A percentile compares a stretch with the other conserved stretches of the same genome.
These are phyloP conservation scores for Caenorhabditis sinica DNA, from an alignment of 2,888 invertebrate species.

Conservation along the genomic window DNA sequence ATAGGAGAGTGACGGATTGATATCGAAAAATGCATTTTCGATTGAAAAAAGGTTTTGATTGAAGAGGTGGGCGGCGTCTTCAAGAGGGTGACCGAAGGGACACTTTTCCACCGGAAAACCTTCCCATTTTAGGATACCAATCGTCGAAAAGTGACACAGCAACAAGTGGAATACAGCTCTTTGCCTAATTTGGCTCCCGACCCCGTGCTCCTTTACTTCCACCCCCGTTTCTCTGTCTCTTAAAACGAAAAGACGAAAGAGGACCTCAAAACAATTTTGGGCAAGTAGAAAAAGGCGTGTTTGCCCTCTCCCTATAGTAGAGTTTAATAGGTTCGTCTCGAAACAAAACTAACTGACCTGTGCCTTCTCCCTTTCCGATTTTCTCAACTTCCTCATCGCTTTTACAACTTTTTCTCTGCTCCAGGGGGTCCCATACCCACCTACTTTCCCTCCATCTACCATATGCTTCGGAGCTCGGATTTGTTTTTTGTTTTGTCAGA, in stretches of 20 bases:
- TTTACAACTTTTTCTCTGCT: slow-evolving; percentile 30
- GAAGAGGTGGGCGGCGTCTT: slow-evolving; percentile 46
- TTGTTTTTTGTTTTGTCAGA: slow-evolving; percentile 43
- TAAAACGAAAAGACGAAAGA: slow-evolving; percentile 11
- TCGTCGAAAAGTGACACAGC: slow-evolving; percentile 42
- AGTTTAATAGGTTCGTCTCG: slow-evolving; percentile 42
- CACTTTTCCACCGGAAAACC: slow-evolving; percentile 1
- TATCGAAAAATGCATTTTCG: slow-evolving; percentile 67
- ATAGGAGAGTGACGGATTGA: slow-evolving; percentile 41
- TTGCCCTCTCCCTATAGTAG: slow-evolving; percentile 11
- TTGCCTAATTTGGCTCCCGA: slow-evolving; percentile 53
- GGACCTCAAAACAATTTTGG: slow-evolving; percentile 51
- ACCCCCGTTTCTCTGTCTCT: slow-evolving; percentile 18
- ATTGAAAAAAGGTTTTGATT: slow-evolving; percentile 44
- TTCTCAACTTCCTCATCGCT: slow-evolving; percentile 53
- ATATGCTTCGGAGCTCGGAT: slow-evolving; percentile 13
- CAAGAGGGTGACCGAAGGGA: slow-evolving; percentile 15
- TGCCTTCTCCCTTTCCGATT: slow-evolving; percentile 36
- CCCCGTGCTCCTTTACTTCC: slow-evolving; percentile 35
- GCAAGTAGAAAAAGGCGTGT: slow-evolving; percentile 1
- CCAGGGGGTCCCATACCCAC: slow-evolving; percentile 1
- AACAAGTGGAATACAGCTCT: slow-evolving; percentile 46
- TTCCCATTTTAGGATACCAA: slow-evolving; percentile 42
- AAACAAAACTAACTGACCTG: slow-evolving; percentile 26
- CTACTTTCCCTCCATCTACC: slow-evolving; percentile 11